These are phyloP conservation scores for Apodemia mormo DNA, from an alignment of 2,888 invertebrate genomes.

Conservation along the genomic window DNA sequence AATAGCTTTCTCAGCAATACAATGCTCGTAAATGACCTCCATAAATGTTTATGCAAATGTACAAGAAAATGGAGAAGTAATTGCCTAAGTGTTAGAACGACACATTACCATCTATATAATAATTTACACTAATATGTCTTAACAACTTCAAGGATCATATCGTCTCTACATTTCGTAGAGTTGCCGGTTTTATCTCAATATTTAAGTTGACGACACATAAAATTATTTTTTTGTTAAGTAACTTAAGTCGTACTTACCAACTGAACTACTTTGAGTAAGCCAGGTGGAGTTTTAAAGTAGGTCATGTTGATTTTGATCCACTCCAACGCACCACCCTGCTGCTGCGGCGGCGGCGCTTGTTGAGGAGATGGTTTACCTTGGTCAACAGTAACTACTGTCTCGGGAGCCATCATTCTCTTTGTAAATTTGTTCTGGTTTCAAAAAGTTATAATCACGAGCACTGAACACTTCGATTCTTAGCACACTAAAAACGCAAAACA, in stretches of 20 bases:
- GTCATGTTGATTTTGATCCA: slow-evolving; percentile 89
- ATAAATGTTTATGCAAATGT: slow-evolving; percentile 34
- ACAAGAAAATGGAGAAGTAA: slow-evolving; percentile 37
- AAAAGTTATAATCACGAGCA: slow-evolving; percentile 55
- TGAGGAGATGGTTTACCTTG: slow-evolving; percentile 80
- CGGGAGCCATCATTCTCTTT: slow-evolving; percentile 87
- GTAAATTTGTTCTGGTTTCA: slow-evolving; percentile 20
- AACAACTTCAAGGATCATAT: slow-evolving; percentile 18
- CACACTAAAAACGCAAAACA: slow-evolving; percentile 64
- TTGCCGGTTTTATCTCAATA: neutral
- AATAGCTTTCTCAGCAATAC: slow-evolving; percentile 57
- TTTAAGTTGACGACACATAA: neutral
- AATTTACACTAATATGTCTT: slow-evolving; percentile 15
- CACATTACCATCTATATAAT: slow-evolving; percentile 22
- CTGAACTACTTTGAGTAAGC: slow-evolving; percentile 90
- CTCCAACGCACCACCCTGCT: slow-evolving; percentile 80
- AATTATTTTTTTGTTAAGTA: neutral
- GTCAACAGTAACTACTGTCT: slow-evolving; percentile 91
- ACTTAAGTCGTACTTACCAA: slow-evolving; percentile 83
- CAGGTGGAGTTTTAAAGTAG: slow-evolving; percentile 91
- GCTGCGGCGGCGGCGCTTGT: slow-evolving; percentile 72
- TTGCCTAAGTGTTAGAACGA: slow-evolving; percentile 27
- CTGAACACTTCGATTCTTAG: slow-evolving; percentile 62
- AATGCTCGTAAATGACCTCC: slow-evolving; percentile 42
- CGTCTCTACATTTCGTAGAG: neutral